Evolutionary conservation across 2,113 vertebrate genomes (phyloP), one percentile per base, ranked within the genome.

Genomic region (Phalacrocorax aristotelis): DNA sequence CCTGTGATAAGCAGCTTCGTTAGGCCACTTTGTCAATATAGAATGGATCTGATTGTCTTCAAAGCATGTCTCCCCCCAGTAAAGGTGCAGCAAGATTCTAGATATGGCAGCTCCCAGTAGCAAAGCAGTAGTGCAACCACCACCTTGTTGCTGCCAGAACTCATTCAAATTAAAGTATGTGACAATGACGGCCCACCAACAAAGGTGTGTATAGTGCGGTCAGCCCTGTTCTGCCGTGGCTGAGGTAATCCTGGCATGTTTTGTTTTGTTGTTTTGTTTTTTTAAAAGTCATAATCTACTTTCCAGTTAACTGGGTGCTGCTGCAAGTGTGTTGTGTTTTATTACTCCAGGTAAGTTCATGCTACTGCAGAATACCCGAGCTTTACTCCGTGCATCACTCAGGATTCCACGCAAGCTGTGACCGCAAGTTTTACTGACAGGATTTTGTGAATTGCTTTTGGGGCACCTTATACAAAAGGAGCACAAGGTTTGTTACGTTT

Each of bases 51-150:
- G 0, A 22, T 68, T 64, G 72, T 88, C 61, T 83, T 69, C 19
- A 27, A 49, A 78, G 15, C 0, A 0, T 11, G 4, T 54, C 10
- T 55, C 20, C 70, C 15, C 25, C 8, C 54, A 13, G 0, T 34
- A 18, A 64, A 55, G 15, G 10, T n/a, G 20, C 9, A 78, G 36
- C 26, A 38, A 52, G 60, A 25, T 16, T 72, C 6, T 46, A 12
- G 17, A 6, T 55, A 13, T n/a, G 65, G 7, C 22, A 77, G 68
- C n/a, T 81, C 15, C 48, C 66, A 22, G 70, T 1, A 71, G 62
- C 81, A 82, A 81, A 91, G 60, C 68, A 40, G 2, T 5, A 30
- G 54, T 23, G 46, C 54, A 48, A 44, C 29, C 23, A 30, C 5
- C 4, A 8, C 25, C n/a, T 22, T 1, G 0, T 46, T 81, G 65